These are phyloP conservation scores for Dicerorhinus sumatrensis DNA, from an alignment of 2,113 vertebrate species.

Conservation along the genomic window DNA sequence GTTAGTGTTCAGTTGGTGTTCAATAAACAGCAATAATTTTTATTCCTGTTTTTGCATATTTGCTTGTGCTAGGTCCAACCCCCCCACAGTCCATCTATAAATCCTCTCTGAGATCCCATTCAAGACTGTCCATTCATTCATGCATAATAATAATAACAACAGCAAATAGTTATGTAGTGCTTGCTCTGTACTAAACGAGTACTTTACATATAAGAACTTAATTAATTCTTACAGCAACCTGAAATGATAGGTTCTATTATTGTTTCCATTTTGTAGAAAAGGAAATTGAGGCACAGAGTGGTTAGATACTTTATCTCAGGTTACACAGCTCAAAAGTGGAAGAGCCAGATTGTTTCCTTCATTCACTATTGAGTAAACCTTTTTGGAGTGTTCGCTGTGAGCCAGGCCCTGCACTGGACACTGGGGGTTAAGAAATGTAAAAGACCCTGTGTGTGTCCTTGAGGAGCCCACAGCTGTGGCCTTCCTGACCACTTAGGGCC, in stretches of 20 bases:
- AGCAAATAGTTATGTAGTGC: background rate
- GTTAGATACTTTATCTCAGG: background rate
- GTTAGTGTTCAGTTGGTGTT: background rate
- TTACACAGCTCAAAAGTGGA: background rate
- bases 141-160: background rate
- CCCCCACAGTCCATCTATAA: background rate
- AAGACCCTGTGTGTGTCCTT: background rate
- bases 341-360: background rate
- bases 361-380: background rate
- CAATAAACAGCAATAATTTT: background rate
- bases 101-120: background rate
- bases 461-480: background rate
- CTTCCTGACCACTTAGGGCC: background rate
- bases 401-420: background rate
- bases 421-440: background rate
- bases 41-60: background rate
- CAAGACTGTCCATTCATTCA: background rate
- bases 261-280: background rate
- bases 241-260: background rate
- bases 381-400: background rate
- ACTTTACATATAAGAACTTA: background rate
- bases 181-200: background rate
- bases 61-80: background rate
- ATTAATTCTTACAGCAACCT: background rate
- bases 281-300: background rate